Evolutionary conservation across 2,888 invertebrate species (phyloP).

Genomic region (Microctonus hyperodae): DNA sequence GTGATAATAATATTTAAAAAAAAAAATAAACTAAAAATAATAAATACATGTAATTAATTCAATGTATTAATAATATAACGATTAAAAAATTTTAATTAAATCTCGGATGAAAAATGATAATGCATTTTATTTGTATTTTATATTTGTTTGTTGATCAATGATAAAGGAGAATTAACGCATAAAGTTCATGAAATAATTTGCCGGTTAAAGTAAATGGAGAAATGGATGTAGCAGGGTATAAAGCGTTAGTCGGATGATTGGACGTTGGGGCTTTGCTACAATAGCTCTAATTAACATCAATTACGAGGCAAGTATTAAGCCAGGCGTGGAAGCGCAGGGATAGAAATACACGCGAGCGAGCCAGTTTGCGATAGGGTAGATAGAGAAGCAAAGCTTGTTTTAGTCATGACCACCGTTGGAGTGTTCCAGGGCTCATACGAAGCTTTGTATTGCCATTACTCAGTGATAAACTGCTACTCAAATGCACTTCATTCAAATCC

Average conservation of each 20-base stretch:
- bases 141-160: background rate
- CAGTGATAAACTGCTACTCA: conserved; percentile 29
- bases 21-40: conserved; percentile 6
- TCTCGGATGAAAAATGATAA: background rate
- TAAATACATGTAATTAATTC: background rate
- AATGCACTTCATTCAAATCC: conserved; percentile 29
- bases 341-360: conserved; percentile 10
- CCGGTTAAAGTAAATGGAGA: conserved; percentile 7
- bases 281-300: conserved; percentile 54
- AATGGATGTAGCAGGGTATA: conserved; percentile 13
- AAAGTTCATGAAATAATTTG: conserved; percentile 25
- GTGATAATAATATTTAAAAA: conserved; percentile 4
- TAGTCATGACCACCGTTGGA: conserved; percentile 12
- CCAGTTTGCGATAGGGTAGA: conserved; percentile 11
- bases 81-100: background rate
- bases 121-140: background rate
- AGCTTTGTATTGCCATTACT: conserved; percentile 31
- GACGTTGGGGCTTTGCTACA: conserved; percentile 41
- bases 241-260: conserved; percentile 29
- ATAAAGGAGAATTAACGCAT: background rate
- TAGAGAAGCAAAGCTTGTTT: conserved; percentile 25
- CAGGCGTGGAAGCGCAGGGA: conserved; percentile 16
- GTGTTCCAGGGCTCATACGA: background rate
- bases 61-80: background rate
- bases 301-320: conserved; percentile 39